A percentile compares a stretch with the other conserved stretches of the same genome.
Evolutionary conservation across 2,113 vertebrate species (phyloP).

Genomic region (Sterrhoptilus dennistouni): DNA sequence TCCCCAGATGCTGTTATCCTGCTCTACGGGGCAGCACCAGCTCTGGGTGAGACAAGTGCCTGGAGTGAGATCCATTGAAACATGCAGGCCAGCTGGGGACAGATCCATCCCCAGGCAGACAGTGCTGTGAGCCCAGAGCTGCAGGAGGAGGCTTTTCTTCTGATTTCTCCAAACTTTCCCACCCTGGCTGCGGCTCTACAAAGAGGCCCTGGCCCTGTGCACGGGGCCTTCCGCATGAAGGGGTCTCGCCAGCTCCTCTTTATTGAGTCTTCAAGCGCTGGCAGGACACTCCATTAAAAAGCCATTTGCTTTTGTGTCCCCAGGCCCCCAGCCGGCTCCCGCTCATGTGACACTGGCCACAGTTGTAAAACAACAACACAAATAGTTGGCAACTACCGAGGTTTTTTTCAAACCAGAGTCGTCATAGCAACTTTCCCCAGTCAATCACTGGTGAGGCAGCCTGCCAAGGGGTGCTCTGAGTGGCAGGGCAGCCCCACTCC

Average conservation of each 20-base stretch:
- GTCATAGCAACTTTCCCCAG: slow-evolving; percentile 79
- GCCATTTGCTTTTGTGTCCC: slow-evolving; percentile 80
- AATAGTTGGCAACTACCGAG: slow-evolving; percentile 79
- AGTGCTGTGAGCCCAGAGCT: neutral
- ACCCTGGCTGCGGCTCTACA: slow-evolving; percentile 64
- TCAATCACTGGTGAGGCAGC: slow-evolving; percentile 68
- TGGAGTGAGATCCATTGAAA: neutral
- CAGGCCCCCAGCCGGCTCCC: slow-evolving; percentile 82
- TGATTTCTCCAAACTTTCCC: slow-evolving; percentile 65
- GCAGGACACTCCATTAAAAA: slow-evolving; percentile 86
- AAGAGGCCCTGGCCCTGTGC: slow-evolving; percentile 69
- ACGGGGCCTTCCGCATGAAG: slow-evolving; percentile 65
- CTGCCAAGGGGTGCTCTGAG: slow-evolving; percentile 29
- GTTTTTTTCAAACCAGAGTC: slow-evolving; percentile 76
- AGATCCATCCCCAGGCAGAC: neutral
- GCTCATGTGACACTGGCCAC: slow-evolving; percentile 81
- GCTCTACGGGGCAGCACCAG: neutral
- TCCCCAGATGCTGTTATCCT: neutral
- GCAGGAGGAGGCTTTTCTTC: slow-evolving; percentile 2
- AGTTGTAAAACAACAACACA: slow-evolving; percentile 83
- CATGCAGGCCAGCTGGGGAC: neutral
- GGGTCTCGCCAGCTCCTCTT: slow-evolving; percentile 73
- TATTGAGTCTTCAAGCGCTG: slow-evolving; percentile 81
- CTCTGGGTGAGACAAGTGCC: neutral
- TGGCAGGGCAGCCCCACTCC: neutral